Evolutionary conservation across 2,797 vertebrate species (phyloP).

Genomic region (Mycteria americana): DNA sequence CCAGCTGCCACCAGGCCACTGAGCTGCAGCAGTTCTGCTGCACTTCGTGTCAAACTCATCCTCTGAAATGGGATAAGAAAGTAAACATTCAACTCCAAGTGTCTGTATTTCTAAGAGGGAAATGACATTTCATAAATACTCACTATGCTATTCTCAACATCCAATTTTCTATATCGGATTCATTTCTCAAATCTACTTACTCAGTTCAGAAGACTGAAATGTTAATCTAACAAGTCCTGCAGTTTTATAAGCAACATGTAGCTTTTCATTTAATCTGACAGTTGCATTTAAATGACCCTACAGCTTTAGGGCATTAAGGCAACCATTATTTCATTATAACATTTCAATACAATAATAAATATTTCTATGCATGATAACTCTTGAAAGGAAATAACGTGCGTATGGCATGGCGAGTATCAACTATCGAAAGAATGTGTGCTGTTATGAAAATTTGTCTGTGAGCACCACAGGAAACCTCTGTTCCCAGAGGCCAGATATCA

Average conservation of each 20-base stretch:
- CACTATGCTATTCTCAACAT: neutral
- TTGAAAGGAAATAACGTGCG: neutral
- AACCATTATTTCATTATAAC: slow-evolving; percentile 14
- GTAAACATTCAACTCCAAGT: neutral
- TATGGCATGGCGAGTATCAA: neutral
- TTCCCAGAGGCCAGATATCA: neutral
- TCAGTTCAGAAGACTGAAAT: neutral
- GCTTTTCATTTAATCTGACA: neutral
- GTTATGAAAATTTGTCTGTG: neutral
- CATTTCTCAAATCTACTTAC: slow-evolving; percentile 16
- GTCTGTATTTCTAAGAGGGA: neutral
- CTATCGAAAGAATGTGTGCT: neutral
- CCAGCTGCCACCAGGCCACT: neutral
- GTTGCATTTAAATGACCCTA: slow-evolving; percentile 41
- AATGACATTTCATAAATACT: slow-evolving; percentile 31
- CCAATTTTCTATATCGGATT: slow-evolving; percentile 15
- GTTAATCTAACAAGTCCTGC: slow-evolving; percentile 37
- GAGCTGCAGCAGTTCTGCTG: neutral
- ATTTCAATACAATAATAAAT: slow-evolving; percentile 16
- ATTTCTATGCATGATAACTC: neutral
- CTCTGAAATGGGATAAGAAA: neutral
- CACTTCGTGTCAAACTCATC: neutral
- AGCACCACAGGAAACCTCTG: neutral
- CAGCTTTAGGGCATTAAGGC: neutral
- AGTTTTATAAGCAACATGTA: slow-evolving; percentile 25